Percentiles rank a stretch among this genome's conserved stretches.
phyloP scores from a whole-genome alignment of 2,797 vertebrate genomes.

The Chloroceryle inda region DNA sequence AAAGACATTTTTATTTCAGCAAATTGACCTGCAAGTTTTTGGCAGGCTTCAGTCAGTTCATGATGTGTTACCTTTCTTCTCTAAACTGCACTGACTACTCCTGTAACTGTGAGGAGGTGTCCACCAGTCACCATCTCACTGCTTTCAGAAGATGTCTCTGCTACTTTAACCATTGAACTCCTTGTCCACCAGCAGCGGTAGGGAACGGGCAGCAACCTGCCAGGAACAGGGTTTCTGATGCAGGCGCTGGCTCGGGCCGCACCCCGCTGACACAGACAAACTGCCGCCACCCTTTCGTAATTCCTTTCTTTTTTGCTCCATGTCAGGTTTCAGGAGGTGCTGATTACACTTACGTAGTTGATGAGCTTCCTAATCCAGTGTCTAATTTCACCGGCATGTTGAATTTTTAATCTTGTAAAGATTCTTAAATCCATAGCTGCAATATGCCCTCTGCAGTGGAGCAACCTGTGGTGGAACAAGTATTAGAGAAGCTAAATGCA shows the following conservation, averaged over 20 bases:
- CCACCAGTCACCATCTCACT: not conserved
- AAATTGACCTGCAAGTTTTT: not conserved
- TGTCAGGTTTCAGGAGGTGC: conserved; percentile 4
- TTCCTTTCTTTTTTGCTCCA: not conserved
- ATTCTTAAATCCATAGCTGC: not conserved
- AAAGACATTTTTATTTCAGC: not conserved
- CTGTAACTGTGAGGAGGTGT: not conserved
- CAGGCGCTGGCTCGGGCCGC: not conserved
- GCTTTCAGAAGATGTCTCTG: not conserved
- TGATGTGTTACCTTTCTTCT: not conserved
- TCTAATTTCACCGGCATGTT: conserved; percentile 39
- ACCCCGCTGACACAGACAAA: conserved; percentile 38
- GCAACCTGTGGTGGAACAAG: not conserved
- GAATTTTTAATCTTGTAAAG: conserved; percentile 52
- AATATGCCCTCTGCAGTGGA: not conserved
- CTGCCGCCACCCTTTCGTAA: conserved; percentile 23
- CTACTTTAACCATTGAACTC: not conserved
- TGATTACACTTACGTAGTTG: not conserved
- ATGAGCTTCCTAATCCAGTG: conserved; percentile 26
- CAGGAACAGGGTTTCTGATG: not conserved
- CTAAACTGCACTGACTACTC: not conserved
- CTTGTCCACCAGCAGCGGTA: not conserved
- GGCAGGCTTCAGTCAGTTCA: not conserved
- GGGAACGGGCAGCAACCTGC: conserved; percentile 21
- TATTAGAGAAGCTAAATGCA: not conserved